Percentiles rank a stretch among this genome's conserved stretches.
phyloP scores from a whole-genome alignment of 2,888 invertebrate genomes.

The Hypena proboscidalis region DNA sequence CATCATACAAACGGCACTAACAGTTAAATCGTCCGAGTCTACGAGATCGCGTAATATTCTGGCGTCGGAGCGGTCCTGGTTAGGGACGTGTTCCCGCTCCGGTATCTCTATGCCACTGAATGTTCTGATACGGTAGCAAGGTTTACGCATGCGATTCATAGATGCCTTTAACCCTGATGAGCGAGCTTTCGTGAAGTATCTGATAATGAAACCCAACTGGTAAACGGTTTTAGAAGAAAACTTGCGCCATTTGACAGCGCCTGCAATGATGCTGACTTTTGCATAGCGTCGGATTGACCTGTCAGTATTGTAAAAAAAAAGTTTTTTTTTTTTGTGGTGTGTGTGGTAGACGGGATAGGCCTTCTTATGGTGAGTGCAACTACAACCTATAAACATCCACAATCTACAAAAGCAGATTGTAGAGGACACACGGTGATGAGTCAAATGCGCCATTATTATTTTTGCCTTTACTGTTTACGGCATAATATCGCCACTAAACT shows the following conservation, averaged over 20 bases:
- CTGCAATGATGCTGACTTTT: slow-evolving; percentile 14
- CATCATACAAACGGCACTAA: slow-evolving; percentile 23
- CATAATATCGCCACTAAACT: too few species aligned
- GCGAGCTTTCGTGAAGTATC: slow-evolving; percentile 60
- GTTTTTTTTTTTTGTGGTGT: too few species aligned
- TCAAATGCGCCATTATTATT: too few species aligned
- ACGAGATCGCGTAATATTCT: slow-evolving; percentile 47
- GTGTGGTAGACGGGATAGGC: too few species aligned
- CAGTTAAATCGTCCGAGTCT: slow-evolving; percentile 30
- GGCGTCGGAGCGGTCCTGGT: slow-evolving; percentile 22
- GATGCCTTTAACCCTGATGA: slow-evolving; percentile 68
- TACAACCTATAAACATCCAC: too few species aligned
- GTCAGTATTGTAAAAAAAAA: too few species aligned
- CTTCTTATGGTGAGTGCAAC: too few species aligned
- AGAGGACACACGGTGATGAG: too few species aligned
- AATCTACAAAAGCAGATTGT: too few species aligned
- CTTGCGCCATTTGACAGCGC: slow-evolving; percentile 29
- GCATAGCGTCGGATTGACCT: too few species aligned
- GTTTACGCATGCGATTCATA: slow-evolving; percentile 77
- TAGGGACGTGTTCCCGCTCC: slow-evolving; percentile 59
- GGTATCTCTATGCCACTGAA: slow-evolving; percentile 65
- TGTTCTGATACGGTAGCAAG: slow-evolving; percentile 60
- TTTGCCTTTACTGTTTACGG: too few species aligned
- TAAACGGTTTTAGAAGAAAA: slow-evolving; percentile 62
- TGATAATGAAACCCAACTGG: slow-evolving; percentile 71